Evolutionary conservation across 2,113 vertebrate genomes (phyloP).

Genomic region (Lagopus muta): DNA sequence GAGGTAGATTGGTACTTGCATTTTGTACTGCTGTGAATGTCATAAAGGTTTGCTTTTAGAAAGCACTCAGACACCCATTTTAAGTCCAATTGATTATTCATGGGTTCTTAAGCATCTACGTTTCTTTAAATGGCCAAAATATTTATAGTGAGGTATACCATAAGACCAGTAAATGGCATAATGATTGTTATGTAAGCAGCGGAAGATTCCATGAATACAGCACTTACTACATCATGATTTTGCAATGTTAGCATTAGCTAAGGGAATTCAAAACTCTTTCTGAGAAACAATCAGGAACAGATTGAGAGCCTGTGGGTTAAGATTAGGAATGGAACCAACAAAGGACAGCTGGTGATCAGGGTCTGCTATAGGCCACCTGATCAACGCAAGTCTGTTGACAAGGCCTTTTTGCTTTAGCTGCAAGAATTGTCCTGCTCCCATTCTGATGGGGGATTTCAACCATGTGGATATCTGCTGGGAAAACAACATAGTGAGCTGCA

Average conservation of each 20-base stretch:
- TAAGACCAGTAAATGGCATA: not conserved
- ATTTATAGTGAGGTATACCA: rapidly evolving
- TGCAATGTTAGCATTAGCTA: rapidly evolving
- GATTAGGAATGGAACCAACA: no score
- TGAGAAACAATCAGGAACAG: no score
- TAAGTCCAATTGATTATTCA: not conserved
- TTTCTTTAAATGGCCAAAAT: rapidly evolving
- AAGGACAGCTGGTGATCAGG: no score
- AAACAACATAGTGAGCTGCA: no score
- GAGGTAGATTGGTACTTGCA: rapidly evolving
- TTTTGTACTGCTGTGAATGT: not conserved
- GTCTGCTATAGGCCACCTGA: no score
- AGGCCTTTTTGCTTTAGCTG: no score
- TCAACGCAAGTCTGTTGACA: no score
- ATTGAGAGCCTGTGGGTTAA: no score
- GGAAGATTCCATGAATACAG: not conserved
- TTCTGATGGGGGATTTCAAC: no score
- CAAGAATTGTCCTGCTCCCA: no score
- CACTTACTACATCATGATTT: not conserved
- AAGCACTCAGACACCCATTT: not conserved
- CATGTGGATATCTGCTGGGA: no score
- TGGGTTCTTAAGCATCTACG: not conserved
- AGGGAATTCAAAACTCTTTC: not conserved
- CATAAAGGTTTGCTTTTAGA: not conserved
- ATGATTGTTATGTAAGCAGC: not conserved